phyloP scores from a whole-genome alignment of 2,113 vertebrate species.

The Salvator merianae region DNA sequence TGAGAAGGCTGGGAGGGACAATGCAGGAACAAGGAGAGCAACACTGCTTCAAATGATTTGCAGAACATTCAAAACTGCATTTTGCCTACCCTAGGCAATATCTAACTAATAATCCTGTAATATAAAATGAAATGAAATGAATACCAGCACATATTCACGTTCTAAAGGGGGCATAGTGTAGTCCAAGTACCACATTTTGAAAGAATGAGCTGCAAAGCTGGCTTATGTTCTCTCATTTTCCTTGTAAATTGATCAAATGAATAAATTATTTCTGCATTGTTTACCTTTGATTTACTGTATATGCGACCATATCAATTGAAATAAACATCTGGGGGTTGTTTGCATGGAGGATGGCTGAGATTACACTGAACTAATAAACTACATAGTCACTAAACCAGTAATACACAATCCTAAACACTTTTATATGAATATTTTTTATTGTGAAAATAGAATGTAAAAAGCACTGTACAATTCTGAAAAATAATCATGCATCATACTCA shows the following conservation, averaged over 20 bases:
- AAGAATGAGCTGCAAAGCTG: background rate
- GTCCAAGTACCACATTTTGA: background rate
- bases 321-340: conserved; percentile 18
- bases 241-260: background rate
- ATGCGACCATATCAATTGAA: conserved; percentile 1
- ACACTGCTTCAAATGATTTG: too few species aligned
- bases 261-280: background rate
- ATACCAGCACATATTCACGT: background rate
- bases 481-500: background rate
- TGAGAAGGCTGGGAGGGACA: too few species aligned
- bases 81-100: too few species aligned
- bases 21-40: too few species aligned
- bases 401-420: conserved; percentile 5
- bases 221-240: background rate
- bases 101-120: too few species aligned
- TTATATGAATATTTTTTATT: background rate
- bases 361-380: conserved; percentile 1
- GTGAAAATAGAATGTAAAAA: too few species aligned
- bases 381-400: background rate
- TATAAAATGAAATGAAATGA: background rate
- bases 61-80: too few species aligned
- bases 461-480: too few species aligned
- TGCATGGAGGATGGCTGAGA: background rate
- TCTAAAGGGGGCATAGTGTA: background rate
- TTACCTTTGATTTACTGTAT: background rate